Conservation (phyloP, 2,113 vertebrate species). For the Tupaia tana region DNA sequence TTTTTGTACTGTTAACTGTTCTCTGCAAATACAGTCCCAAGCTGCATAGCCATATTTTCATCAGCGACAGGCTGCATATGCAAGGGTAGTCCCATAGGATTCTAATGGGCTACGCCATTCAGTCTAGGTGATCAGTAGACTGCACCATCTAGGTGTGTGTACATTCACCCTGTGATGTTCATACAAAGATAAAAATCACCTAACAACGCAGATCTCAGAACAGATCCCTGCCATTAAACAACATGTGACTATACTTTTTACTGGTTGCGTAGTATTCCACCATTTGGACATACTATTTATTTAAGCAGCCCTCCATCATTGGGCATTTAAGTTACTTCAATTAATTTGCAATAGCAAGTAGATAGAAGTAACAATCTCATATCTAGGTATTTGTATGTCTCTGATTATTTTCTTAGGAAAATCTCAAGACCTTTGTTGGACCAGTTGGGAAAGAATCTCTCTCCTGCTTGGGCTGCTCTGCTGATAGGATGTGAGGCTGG, state of each 20-base stretch:
- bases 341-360: neutral
- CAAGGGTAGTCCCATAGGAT: too few relatives aligned
- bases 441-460: neutral
- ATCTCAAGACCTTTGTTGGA: neutral
- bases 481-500: accelerated
- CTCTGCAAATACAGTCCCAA: neutral
- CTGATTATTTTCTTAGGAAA: neutral
- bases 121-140: too few relatives aligned
- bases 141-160: too few relatives aligned
- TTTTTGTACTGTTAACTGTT: neutral
- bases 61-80: too few relatives aligned
- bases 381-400: neutral
- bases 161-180: too few relatives aligned
- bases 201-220: too few relatives aligned
- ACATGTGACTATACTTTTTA: neutral
- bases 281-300: neutral
- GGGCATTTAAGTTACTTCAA: too few relatives aligned
- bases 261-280: neutral
- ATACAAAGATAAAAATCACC: too few relatives aligned
- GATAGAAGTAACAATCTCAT: neutral
- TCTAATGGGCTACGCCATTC: too few relatives aligned
- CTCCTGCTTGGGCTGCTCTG: neutral
- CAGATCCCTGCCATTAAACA: too few relatives aligned
- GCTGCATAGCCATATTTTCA: too few relatives aligned
- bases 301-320: neutral